Base-by-base conservation (phyloP, 64 coral and sea anemone species). In the Montipora capricornis region DNA sequence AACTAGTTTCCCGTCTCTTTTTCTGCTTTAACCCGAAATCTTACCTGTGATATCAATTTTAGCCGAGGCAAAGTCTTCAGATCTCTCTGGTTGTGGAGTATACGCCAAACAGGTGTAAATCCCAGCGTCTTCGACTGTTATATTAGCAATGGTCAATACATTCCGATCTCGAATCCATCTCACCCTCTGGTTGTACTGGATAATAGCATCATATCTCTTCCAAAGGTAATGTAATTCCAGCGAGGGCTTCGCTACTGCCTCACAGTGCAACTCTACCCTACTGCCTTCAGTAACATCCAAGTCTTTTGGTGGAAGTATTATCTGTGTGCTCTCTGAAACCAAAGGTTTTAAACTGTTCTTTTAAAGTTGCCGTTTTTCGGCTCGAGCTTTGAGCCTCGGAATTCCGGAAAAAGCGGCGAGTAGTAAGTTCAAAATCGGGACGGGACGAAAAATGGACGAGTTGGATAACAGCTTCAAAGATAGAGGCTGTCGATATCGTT, bases 21-120 rank as follows among this genome's bases (percentile, higher is more conserved):
- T 29, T 29, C 29, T 29, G 29, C 29, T 29, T 29, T 29, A 29
- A 29, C 29, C 29, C 29, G 29, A 71, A 87, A 57, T 10, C 53
- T 13, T 78, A 96, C 95, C 95, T 96, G 77, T 15, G 5, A 96
- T 80, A 77, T 93, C 20, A 11, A 90, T 70, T 47, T 59, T 74
- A 0, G 86, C 85, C 15, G 87, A 58, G 3, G 87, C 85, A 0
- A 15, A 69, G 58, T 82, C 95, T 76, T 96, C 95, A 11, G 95
- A 96, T 11, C 16, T 24, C 4, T 55, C 53, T 11, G 78, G 90
- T 2, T 81, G 47, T 20, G 90, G 75, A 9, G 95, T 96, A 45
- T 71, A 96, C 5, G 91, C 91, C 16, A 93, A 71, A 74, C 95
- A 96, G 1, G 90, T 96, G 29, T 96, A 96, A 37, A 79, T 48